Percentiles rank a stretch among this genome's conserved stretches.
Conservation (phyloP, 2,888 invertebrate species). For the Lithosia quadra region DNA sequence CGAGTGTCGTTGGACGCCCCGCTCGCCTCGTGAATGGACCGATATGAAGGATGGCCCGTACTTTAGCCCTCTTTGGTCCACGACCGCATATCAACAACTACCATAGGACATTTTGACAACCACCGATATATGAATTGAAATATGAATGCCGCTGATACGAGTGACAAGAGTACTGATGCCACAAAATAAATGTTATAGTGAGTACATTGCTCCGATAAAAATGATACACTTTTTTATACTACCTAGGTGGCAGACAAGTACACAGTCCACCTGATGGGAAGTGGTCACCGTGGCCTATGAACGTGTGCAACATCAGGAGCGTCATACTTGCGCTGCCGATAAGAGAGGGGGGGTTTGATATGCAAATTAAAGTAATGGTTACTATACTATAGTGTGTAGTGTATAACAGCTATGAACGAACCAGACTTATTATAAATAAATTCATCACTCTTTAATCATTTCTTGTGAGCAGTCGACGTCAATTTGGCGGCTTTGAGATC, state of each 20-base stretch:
- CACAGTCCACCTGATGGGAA: too few relatives aligned
- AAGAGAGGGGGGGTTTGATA: too few relatives aligned
- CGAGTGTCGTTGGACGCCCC: conserved; percentile 71
- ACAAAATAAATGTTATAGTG: conserved; percentile 50
- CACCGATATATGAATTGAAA: conserved; percentile 80
- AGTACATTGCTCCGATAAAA: conserved; percentile 44
- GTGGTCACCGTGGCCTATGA: too few relatives aligned
- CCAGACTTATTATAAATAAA: conserved; percentile 68
- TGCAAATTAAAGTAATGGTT: background rate
- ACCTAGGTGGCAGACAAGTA: too few relatives aligned
- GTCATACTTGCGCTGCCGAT: too few relatives aligned
- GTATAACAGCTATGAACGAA: conserved; percentile 16
- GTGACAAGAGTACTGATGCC: conserved; percentile 60
- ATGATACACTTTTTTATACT: too few relatives aligned
- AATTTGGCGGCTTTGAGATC: conserved; percentile 74
- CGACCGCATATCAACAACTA: conserved; percentile 66
- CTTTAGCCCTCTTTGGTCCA: conserved; percentile 55
- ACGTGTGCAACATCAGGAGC: too few relatives aligned
- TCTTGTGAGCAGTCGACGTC: conserved; percentile 69
- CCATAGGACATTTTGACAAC: conserved; percentile 80
- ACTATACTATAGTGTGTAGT: conserved; percentile 8
- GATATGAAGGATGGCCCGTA: conserved; percentile 79
- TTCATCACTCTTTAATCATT: conserved; percentile 73
- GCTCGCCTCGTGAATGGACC: conserved; percentile 73
- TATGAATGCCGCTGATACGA: conserved; percentile 72